Conservation (phyloP, 2,888 invertebrate genomes). For the Oscheius sp. region DNA sequence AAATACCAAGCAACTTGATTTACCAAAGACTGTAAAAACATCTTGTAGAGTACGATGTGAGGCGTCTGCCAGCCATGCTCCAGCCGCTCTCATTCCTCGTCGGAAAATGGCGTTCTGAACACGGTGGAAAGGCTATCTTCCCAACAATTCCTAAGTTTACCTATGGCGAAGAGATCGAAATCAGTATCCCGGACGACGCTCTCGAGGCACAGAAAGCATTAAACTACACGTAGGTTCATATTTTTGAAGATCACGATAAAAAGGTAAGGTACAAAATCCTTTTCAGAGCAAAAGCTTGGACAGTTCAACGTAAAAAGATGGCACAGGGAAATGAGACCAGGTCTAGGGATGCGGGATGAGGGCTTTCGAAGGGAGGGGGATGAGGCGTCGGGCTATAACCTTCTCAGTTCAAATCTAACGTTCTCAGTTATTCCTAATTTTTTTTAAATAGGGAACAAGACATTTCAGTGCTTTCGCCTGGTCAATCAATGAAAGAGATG, state of each 20-base stretch:
- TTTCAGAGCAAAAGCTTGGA: slow-evolving; percentile 59
- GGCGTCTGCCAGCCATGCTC: slow-evolving; percentile 62
- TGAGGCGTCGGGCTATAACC: slow-evolving; percentile 3
- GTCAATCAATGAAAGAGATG: slow-evolving; percentile 71
- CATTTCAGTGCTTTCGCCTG: slow-evolving; percentile 70
- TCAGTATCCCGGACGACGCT: slow-evolving; percentile 67
- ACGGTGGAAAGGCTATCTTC: slow-evolving; percentile 65
- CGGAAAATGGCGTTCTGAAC: slow-evolving; percentile 73
- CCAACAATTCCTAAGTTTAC: slow-evolving; percentile 72
- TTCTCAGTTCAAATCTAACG: neutral
- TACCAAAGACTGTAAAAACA: neutral
- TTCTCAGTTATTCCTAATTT: slow-evolving; percentile 1
- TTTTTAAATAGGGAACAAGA: neutral
- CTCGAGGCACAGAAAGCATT: slow-evolving; percentile 64
- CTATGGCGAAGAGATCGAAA: slow-evolving; percentile 72
- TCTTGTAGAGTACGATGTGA: slow-evolving; percentile 67
- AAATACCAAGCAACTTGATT: too few species aligned
- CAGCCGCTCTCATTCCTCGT: slow-evolving; percentile 68
- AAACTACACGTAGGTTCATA: slow-evolving; percentile 70
- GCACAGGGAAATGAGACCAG: slow-evolving; percentile 31
- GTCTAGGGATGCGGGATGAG: slow-evolving; percentile 20
- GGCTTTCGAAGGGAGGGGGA: slow-evolving; percentile 10
- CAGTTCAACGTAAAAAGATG: slow-evolving; percentile 43
- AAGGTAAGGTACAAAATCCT: slow-evolving; percentile 17
- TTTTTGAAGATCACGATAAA: neutral